Evolutionary conservation across 2,797 vertebrate genomes (phyloP), one percentile per base, ranked within the genome.

Genomic region (Halcyon badia): DNA sequence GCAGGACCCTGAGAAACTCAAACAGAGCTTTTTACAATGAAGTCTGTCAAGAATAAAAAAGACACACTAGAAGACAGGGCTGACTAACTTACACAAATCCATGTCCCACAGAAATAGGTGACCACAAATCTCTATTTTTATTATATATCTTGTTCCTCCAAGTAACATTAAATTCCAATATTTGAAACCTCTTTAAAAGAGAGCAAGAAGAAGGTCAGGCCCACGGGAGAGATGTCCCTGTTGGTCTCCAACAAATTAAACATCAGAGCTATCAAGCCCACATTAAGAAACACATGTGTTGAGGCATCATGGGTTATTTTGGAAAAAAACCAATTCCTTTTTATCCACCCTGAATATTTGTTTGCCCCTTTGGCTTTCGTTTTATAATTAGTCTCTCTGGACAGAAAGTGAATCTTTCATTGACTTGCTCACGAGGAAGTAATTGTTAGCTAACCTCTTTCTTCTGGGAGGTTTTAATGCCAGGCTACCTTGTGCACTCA

Each of bases 371-470:
- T 72, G 49, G 44, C 33, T 80, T 83, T 90, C 44, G 60, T 85
- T 89, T 95, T 78, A 49, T 86, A 81, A 94, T 86, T 91, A 86
- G 65, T 61, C 65, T 88, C 69, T 62, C 83, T 54, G 85, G 87
- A 90, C 65, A 90, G 44, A 71, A 64, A 42, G 28, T 18, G 52
- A 86, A 41, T 69, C 41, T 88, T 85, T 52, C 72, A 41, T 10
- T 72, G 57, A 35, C 41, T 91, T 78, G 49, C 76, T 81, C 42
- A 81, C 1, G 0, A 73, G 83, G 49, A 79, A 90, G 30, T 61
- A 84, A 86, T 88, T 76, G 77, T 83, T 87, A 92, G 42, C 48
- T 57, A 78, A 57, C 65, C 52, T 48, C 1, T 0, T 79, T 60
- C 75, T 87, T 81, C 4, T 1, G 77, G 49, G 56, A 93, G 49